phyloP scores from a whole-genome alignment of 2,888 invertebrate species.

The Danaus chrysippus region DNA sequence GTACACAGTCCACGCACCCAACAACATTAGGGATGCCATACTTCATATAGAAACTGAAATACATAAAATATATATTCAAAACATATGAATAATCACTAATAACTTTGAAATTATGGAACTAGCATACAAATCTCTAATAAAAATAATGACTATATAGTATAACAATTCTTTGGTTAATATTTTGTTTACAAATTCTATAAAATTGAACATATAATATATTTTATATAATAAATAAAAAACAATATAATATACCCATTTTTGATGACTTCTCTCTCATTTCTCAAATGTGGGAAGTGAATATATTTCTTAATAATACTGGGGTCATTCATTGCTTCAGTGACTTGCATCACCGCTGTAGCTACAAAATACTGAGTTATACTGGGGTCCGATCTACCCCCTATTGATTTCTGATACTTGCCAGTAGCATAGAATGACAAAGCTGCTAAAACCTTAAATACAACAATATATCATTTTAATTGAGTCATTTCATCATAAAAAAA shows the following conservation, averaged over 20 bases:
- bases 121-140: too few species aligned
- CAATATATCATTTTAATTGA: background rate
- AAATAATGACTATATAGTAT: too few species aligned
- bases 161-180: background rate
- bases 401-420: slow-evolving; percentile 65
- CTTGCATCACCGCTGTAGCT: slow-evolving; percentile 59
- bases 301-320: slow-evolving; percentile 64
- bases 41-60: slow-evolving; percentile 66
- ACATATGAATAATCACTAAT: background rate
- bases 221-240: background rate
- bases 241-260: slow-evolving; percentile 53
- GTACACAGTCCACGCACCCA: slow-evolving; percentile 66
- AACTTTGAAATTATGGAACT: too few species aligned
- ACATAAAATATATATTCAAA: background rate
- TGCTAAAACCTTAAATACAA: slow-evolving; percentile 54
- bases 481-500: background rate
- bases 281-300: slow-evolving; percentile 67
- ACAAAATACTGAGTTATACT: slow-evolving; percentile 66
- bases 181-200: too few species aligned
- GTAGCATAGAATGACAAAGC: slow-evolving; percentile 66
- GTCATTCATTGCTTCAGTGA: slow-evolving; percentile 67
- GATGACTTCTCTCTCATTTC: slow-evolving; percentile 61
- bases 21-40: slow-evolving; percentile 67
- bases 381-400: slow-evolving; percentile 61
- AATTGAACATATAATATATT: too few species aligned